Conservation (phyloP, 2,113 vertebrate genomes). For the Zosterops hypoxanthus region DNA sequence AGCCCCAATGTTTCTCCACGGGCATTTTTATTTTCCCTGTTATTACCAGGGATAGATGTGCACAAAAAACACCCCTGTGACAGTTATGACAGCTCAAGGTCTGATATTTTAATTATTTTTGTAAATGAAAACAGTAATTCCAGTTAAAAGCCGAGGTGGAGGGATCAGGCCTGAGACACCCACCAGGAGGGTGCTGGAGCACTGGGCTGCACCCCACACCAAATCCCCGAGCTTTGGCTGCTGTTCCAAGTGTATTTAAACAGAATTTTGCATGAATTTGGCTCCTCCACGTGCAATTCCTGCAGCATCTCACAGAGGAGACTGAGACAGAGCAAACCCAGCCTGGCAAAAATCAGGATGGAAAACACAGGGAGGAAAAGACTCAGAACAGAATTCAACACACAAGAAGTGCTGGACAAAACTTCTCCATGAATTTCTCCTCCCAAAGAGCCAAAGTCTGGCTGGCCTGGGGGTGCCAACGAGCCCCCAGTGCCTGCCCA, state of each 20-base stretch:
- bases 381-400: background rate
- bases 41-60: background rate
- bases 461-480: background rate
- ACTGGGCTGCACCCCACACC: fast-evolving
- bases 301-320: fast-evolving
- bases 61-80: background rate
- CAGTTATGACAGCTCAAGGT: constrained; percentile 41
- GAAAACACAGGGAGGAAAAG: background rate
- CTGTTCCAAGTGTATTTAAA: background rate
- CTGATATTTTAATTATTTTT: constrained; percentile 64
- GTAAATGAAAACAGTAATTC: constrained; percentile 51
- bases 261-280: background rate
- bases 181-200: background rate
- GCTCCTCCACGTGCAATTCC: background rate
- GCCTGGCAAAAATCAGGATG: fast-evolving
- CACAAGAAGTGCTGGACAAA: fast-evolving
- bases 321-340: fast-evolving
- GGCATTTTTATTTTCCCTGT: background rate
- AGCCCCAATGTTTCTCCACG: background rate
- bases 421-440: background rate
- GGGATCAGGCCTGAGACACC: background rate
- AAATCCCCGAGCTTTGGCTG: fast-evolving
- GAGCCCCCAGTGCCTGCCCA: background rate
- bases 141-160: constrained; percentile 12
- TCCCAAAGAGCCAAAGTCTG: background rate